These are phyloP conservation scores for Taxidea taxus DNA, from an alignment of 2,113 vertebrate species.

Conservation along the genomic window DNA sequence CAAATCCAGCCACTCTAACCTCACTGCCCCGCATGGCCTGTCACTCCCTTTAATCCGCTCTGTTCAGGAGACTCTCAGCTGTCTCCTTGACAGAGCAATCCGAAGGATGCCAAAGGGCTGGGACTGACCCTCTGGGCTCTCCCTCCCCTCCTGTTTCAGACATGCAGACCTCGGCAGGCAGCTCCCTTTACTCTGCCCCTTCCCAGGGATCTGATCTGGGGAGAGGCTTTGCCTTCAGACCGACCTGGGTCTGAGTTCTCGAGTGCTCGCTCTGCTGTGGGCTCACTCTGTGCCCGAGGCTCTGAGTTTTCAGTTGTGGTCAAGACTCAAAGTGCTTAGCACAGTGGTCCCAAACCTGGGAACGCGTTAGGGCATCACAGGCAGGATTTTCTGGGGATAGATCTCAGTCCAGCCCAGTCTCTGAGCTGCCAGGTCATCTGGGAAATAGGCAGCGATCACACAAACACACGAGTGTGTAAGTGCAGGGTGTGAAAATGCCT, in stretches of 20 bases:
- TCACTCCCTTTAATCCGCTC: neutral
- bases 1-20: neutral
- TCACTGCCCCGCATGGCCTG: constrained; percentile 13
- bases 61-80: neutral
- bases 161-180: neutral
- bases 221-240: neutral
- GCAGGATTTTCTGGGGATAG: rapidly evolving
- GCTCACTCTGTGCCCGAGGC: no score
- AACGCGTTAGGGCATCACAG: neutral
- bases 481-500: neutral
- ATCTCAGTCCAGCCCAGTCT: neutral
- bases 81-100: neutral
- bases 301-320: neutral
- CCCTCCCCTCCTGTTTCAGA: neutral
- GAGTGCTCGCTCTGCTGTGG: neutral
- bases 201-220: neutral
- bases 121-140: neutral
- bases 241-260: neutral
- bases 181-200: no score
- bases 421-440: neutral
- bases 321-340: neutral
- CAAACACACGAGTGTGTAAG: rapidly evolving
- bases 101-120: neutral
- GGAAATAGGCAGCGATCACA: neutral
- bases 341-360: rapidly evolving